A percentile compares a stretch with the other conserved stretches of the same genome.
Conservation (phyloP, 1,140 invertebrate genomes). For the Tetragonula clypearis region DNA sequence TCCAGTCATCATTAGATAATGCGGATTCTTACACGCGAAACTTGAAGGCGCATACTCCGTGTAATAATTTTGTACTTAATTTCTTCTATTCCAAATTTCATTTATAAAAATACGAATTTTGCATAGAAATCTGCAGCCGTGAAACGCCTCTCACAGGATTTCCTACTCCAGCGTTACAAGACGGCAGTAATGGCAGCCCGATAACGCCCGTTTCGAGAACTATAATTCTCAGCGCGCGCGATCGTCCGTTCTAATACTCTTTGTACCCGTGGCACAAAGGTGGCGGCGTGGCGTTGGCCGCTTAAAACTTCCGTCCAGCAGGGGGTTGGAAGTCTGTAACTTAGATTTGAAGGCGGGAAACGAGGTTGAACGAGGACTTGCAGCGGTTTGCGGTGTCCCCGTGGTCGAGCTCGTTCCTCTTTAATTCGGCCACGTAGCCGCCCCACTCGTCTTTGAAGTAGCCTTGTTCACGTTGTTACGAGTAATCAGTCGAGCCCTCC, state of each 20-base stretch:
- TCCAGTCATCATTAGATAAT: too few relatives aligned
- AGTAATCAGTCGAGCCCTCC: constrained; percentile 73
- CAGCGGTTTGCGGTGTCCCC: constrained; percentile 51
- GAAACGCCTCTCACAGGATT: neutral
- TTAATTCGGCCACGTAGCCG: constrained; percentile 72
- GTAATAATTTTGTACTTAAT: too few relatives aligned
- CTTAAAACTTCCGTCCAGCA: constrained; percentile 67
- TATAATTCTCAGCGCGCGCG: constrained; percentile 25
- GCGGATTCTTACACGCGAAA: too few relatives aligned
- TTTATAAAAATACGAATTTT: too few relatives aligned
- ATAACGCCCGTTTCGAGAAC: constrained; percentile 17
- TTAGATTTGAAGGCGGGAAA: constrained; percentile 60
- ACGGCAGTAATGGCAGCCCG: neutral
- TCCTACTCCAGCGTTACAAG: neutral
- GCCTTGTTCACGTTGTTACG: constrained; percentile 70
- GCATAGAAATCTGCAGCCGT: too few relatives aligned
- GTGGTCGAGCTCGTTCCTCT: constrained; percentile 68
- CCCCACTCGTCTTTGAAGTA: constrained; percentile 72
- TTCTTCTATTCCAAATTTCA: too few relatives aligned
- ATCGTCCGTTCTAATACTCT: constrained; percentile 49
- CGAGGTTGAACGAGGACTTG: constrained; percentile 13
- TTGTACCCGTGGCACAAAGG: constrained; percentile 57
- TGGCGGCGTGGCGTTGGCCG: constrained; percentile 30
- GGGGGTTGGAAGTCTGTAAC: constrained; percentile 51
- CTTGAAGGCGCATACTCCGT: too few relatives aligned